Evolutionary conservation across 2,888 invertebrate genomes (phyloP).

Genomic region (Eupsilia transversa): DNA sequence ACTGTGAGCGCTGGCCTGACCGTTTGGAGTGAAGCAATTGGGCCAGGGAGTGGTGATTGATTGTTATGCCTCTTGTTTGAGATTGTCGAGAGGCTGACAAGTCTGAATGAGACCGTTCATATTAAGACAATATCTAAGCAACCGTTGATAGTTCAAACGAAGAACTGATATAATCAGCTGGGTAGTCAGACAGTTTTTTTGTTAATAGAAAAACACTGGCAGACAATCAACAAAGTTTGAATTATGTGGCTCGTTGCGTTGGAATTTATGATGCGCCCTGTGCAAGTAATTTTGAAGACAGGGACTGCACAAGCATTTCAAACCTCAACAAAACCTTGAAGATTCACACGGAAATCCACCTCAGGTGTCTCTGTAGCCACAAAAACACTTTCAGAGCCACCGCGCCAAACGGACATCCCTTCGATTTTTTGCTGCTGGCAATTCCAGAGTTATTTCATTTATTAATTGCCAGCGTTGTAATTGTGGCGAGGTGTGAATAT

Average conservation of each 20-base stretch:
- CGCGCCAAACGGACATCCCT: conserved; percentile 62
- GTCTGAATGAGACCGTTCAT: conserved; percentile 21
- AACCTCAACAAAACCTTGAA: conserved; percentile 42
- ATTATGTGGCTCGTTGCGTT: conserved; percentile 39
- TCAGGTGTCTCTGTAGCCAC: conserved; percentile 48
- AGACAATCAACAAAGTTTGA: conserved; percentile 39
- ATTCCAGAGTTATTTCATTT: conserved; percentile 68
- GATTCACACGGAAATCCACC: conserved; percentile 58
- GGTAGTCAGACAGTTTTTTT: conserved; percentile 26
- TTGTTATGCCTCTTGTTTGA: conserved; percentile 44
- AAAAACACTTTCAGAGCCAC: conserved; percentile 53
- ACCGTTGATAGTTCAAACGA: conserved; percentile 32
- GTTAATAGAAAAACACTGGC: conserved; percentile 27
- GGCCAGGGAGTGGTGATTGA: conserved; percentile 59
- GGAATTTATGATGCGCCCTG: conserved; percentile 47
- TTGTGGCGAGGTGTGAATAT: conserved; percentile 81
- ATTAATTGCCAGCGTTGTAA: conserved; percentile 72
- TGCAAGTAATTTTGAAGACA: conserved; percentile 35
- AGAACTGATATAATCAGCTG: conserved; percentile 39
- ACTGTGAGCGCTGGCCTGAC: conserved; percentile 33
- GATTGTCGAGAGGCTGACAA: conserved; percentile 42
- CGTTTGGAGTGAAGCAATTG: conserved; percentile 41
- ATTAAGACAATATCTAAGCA: conserved; percentile 37
- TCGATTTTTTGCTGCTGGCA: conserved; percentile 63
- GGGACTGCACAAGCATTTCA: conserved; percentile 39